Base-by-base conservation (phyloP, 2,113 vertebrate genomes). In the Bungarus multicinctus region DNA sequence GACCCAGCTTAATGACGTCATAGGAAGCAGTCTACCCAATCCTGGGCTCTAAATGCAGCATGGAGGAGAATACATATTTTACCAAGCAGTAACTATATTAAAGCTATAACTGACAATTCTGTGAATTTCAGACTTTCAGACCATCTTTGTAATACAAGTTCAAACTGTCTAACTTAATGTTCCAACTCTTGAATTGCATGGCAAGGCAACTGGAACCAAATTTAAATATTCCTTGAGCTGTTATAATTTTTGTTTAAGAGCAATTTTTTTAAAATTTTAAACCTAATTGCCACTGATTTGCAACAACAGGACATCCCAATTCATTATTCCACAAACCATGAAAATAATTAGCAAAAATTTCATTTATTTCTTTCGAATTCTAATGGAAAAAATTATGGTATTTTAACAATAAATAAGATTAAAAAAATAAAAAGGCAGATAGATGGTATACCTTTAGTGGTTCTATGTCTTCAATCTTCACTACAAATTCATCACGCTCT, bases 401-500 rank as follows among this genome's bases (percentile, higher is more conserved):
- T 3, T 81, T 81, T 74, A 81, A 39, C 34, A 81, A 39, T 39
- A 81, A 34, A 6, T 74, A 74, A 39, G n/a, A 20, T 81, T 39
- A 39, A 81, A 39, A 74, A 39, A 39, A 81, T 34, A 39, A 39
- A 81, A 34, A 50, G 0, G 1, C 25, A 10, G 0, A 5, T n/a
- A 92, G 45, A 91, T 2, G 5, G n/a, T 74, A 96, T 98, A 99
- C 99, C 99, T 99, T 99, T 58, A 99, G 96, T 85, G 93, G 97
- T 94, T 99, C 98, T 89, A 99, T 99, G 91, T 99, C 99, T 97
- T 99, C 99, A 93, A 99, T 99, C 97, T 99, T 98, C 95, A 99
- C 98, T 43, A 99, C 99, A 97, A 99, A 99, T 96, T 99, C 99
- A 91, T 99, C 99, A 88, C 99, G 98, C 93, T 99, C 99, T 93